Conservation (phyloP, 1,140 invertebrate genomes). For the Aporrectodea caliginosa region DNA sequence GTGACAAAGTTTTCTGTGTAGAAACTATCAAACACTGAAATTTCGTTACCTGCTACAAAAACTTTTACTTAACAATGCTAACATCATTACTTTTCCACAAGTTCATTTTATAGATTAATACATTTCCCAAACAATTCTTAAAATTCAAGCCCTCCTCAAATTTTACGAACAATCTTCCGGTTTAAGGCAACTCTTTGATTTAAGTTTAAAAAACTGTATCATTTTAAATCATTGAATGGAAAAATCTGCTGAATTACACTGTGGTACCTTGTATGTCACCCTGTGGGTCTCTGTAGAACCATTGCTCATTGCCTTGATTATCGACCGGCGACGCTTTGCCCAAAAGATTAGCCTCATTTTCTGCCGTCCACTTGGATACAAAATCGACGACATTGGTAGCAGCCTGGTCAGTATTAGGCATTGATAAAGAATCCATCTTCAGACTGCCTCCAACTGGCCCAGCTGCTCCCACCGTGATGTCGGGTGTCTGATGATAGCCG, state of each 20-base stretch:
- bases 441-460: background rate
- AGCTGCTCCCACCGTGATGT: background rate
- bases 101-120: background rate
- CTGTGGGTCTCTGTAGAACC: slow-evolving; percentile 80
- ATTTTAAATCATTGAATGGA: background rate
- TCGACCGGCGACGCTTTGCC: background rate
- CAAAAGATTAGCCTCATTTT: background rate
- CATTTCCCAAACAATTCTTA: background rate
- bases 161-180: too few relatives aligned
- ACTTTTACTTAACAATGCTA: too few relatives aligned
- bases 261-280: slow-evolving; percentile 57
- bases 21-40: too few relatives aligned
- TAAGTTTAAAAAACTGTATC: background rate
- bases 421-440: background rate
- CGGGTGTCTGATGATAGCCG: too few relatives aligned
- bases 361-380: background rate
- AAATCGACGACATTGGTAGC: background rate
- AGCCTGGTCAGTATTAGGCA: background rate
- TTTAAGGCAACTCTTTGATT: background rate
- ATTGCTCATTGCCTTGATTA: slow-evolving; percentile 57
- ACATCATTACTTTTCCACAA: too few relatives aligned
- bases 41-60: too few relatives aligned
- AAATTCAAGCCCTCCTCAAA: background rate
- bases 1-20: too few relatives aligned
- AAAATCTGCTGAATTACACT: background rate